A percentile compares a stretch with the other conserved stretches of the same genome.
phyloP scores from a whole-genome alignment of 2,797 vertebrate species.

The Pseudocheirus occidentalis region DNA sequence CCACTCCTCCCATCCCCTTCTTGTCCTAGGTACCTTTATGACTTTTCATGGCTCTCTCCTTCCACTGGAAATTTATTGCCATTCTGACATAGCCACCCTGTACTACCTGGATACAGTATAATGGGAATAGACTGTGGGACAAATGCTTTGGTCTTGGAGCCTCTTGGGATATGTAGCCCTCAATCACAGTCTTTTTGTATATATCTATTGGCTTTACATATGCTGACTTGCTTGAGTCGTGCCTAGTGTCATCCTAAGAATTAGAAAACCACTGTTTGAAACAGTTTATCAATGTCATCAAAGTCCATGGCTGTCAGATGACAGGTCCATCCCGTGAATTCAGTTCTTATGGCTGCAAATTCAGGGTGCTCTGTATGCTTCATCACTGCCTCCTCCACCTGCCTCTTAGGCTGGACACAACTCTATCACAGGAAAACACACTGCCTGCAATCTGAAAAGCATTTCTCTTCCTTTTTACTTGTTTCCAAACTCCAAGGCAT shows the following conservation, averaged over 20 bases:
- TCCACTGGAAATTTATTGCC: neutral
- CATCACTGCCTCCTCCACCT: neutral
- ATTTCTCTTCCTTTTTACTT: neutral
- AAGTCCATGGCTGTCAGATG: neutral
- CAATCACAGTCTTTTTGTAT: neutral
- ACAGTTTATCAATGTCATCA: neutral
- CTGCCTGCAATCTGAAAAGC: neutral
- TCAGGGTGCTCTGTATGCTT: neutral
- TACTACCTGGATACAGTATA: neutral
- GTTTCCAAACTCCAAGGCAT: constrained; percentile 48
- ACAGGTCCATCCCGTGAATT: neutral
- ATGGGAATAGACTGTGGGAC: neutral
- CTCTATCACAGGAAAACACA: constrained; percentile 12
- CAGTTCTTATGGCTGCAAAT: neutral
- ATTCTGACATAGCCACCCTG: neutral
- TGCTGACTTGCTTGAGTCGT: neutral
- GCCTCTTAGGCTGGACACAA: neutral
- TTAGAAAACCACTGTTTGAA: neutral
- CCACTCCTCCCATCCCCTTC: neutral
- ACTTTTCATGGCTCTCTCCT: neutral
- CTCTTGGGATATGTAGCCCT: neutral
- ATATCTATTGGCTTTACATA: neutral
- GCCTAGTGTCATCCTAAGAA: neutral
- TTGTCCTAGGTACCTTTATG: neutral
- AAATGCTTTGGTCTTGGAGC: neutral